phyloP scores from a whole-genome alignment of 2,797 vertebrate genomes.

The Pygocentrus nattereri region DNA sequence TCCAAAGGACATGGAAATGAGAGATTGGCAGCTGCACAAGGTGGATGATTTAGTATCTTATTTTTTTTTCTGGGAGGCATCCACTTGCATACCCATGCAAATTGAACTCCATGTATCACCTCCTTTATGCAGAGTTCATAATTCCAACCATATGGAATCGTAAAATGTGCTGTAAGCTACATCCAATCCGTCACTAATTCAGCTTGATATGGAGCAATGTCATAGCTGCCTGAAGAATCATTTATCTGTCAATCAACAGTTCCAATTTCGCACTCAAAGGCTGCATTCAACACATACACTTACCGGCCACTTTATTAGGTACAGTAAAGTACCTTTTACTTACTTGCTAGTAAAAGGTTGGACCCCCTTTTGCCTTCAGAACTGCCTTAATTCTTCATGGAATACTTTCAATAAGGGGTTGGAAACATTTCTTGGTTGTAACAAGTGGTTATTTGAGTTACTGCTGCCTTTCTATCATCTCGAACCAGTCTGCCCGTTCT shows the following conservation, averaged over 20 bases:
- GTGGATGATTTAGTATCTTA: neutral
- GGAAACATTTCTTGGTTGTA: too few relatives aligned
- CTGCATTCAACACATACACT: neutral
- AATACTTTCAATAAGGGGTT: too few relatives aligned
- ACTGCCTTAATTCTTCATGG: too few relatives aligned
- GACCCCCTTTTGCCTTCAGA: too few relatives aligned
- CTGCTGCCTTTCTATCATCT: too few relatives aligned
- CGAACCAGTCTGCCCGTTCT: too few relatives aligned
- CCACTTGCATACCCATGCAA: neutral
- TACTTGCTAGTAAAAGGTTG: too few relatives aligned
- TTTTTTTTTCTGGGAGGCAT: neutral
- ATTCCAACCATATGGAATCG: neutral
- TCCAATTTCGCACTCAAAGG: neutral
- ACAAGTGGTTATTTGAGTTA: too few relatives aligned
- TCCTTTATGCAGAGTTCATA: neutral
- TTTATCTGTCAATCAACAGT: neutral
- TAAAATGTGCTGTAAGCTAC: neutral
- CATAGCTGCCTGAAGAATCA: neutral
- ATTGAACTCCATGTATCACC: neutral
- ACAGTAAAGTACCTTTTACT: too few relatives aligned
- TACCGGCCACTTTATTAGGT: too few relatives aligned
- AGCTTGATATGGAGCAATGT: neutral
- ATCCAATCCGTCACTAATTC: slow-evolving; percentile 11
- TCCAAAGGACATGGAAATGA: neutral
- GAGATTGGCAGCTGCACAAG: neutral